Base-by-base conservation (phyloP, 2,888 invertebrate genomes). In the Volucella inanis region DNA sequence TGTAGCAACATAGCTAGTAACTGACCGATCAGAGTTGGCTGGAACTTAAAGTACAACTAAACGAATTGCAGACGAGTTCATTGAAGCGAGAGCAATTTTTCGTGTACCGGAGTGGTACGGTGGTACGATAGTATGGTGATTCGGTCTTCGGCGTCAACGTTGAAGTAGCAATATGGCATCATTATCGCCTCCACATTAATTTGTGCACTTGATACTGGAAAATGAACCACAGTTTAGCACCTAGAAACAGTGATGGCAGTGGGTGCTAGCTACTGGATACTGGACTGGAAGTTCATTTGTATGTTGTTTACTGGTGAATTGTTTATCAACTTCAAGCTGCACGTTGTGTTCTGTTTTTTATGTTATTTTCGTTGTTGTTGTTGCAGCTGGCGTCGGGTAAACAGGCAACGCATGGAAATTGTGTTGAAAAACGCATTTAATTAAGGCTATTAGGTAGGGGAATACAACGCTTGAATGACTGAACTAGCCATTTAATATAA, bases 161-260 rank as follows among this genome's bases (percentile, higher is more conserved):
- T 10, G 31, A 62, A 55, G 65, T 74, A 47, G 72, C 62, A 68
- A 68, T 55, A 57, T 62, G 57, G 54, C 61, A 70, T 84, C 68
- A 84, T 79, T 75, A 79, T 71, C 70, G 80, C 80, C 49, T 54
- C 6, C 74, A 18, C 80, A 71, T 80, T 84, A 84, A 84, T 84
- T 80, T 80, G 75, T 57, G 49, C 79, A 70, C 68, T 84, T 75
- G 67, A 75, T 68, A 65, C 74, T 64, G 70, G 54, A 47, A 80
- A 80, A 80, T 80, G 55, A 49, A 84, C 70, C 70, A 41, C 80
- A 80, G 59, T 84, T 75, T 76, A 43, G 70, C 84, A 76, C 74
- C 80, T 71, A 43, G 57, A 39, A 75, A 15, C 38, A 2, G 52
- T 10, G 49, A 50, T 18, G n/a, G 49, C 3, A 14, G n/a, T 14